phyloP scores from a whole-genome alignment of 1,140 invertebrate species.

The Calliphora vicina region DNA sequence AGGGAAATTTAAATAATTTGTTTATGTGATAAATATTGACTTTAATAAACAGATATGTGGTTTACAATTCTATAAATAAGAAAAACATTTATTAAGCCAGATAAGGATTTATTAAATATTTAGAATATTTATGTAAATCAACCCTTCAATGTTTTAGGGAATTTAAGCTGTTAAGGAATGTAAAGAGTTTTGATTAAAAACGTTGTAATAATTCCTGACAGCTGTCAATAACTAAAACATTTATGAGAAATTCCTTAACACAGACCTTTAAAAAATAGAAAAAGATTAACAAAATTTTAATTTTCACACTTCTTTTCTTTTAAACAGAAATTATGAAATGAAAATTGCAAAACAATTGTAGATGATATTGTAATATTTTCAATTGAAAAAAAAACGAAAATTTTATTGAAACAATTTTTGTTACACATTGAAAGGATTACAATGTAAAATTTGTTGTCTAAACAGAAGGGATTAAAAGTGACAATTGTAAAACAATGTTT shows the following conservation, averaged over 20 bases:
- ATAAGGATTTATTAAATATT: too few species aligned
- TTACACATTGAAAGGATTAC: neutral
- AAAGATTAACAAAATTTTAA: neutral
- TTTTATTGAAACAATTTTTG: neutral
- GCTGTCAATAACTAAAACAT: neutral
- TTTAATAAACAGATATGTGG: too few species aligned
- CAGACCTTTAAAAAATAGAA: neutral
- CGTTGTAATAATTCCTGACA: neutral
- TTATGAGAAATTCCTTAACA: neutral
- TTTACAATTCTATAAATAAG: too few species aligned
- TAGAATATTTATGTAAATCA: too few species aligned
- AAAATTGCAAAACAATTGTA: neutral
- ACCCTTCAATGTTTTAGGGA: too few species aligned
- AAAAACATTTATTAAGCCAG: too few species aligned
- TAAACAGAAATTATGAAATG: neutral
- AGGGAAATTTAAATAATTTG: too few species aligned
- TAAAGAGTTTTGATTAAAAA: too few species aligned
- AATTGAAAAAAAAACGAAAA: neutral
- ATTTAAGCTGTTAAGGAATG: too few species aligned
- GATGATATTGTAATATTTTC: neutral
- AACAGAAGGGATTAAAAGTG: neutral
- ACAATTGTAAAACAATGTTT: neutral
- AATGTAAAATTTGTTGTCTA: neutral
- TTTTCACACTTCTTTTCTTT: neutral
- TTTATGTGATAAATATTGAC: too few species aligned